Evolutionary conservation across 2,797 vertebrate genomes (phyloP), one percentile per base, ranked within the genome.

Genomic region (Peromyscus eremicus): DNA sequence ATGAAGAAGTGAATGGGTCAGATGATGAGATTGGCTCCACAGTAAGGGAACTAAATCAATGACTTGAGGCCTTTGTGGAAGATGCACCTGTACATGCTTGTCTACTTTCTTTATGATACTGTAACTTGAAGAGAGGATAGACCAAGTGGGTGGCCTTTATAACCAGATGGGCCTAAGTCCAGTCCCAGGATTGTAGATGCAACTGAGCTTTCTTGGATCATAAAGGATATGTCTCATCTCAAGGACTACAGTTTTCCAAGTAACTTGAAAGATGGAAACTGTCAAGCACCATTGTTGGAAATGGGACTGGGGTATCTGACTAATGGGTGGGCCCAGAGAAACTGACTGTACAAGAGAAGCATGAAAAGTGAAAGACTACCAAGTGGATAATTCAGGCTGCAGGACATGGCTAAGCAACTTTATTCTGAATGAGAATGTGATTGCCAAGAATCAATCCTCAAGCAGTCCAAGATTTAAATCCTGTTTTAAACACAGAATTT

Each of bases 371-470:
- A 87, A 95, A 81, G 66, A 17, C 6, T 37, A 81, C 37, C 57
- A 77, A 52, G 77, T 75, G 64, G 37, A 79, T 95, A 92, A 89
- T 62, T n/a, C 86, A 21, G 62, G 89, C 37, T 90, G n/a, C 1
- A 85, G 43, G 62, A 94, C 17, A 60, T n/a, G 73, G 49, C 81
- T 88, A 82, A 96, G 55, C 34, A 68, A 88, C 82, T 94, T 93
- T 81, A 83, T 91, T 93, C 91, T 94, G 73, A 96, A 92, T 91
- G 66, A 94, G 77, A 89, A 91, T 70, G 64, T 95, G 85, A 97
- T 94, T 96, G 49, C 91, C 93, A 94, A 91, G 60, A 86, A 91
- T 94, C 46, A 75, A 34, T 93, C 73, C 70, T 92, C 34, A 75
- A 85, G 81, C 76, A 96, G 75, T 90, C 46, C 60, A 92, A 70